A percentile compares a stretch with the other conserved stretches of the same genome.
Evolutionary conservation across 1,140 invertebrate species (phyloP).

Genomic region (Druon quercuslanigerum): DNA sequence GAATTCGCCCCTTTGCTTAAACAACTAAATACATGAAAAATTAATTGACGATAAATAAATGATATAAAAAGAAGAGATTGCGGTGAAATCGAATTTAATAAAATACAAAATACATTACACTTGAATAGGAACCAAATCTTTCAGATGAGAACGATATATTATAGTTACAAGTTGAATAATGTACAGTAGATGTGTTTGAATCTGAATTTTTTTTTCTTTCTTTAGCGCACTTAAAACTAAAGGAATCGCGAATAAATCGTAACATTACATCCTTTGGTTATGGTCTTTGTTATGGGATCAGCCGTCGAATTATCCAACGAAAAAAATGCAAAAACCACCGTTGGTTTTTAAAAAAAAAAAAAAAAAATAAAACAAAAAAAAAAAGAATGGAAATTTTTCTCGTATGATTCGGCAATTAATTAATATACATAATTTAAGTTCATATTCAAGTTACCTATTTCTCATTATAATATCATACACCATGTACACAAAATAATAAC

Average conservation of each 20-base stretch:
- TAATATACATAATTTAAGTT: slow-evolving; percentile 24
- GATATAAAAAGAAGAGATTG: no score
- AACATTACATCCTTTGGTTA: slow-evolving; percentile 23
- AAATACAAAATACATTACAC: slow-evolving; percentile 32
- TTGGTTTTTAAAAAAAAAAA: not conserved
- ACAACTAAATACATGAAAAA: not conserved
- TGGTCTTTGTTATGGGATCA: slow-evolving; percentile 18
- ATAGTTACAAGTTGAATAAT: slow-evolving; percentile 12
- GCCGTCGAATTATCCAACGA: not conserved
- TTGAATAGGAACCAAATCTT: slow-evolving; percentile 28
- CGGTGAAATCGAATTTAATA: slow-evolving; percentile 27
- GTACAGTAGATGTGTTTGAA: not conserved
- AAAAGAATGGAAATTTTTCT: not conserved
- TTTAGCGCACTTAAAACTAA: slow-evolving; percentile 19
- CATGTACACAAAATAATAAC: slow-evolving; percentile 27
- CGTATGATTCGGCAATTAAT: slow-evolving; percentile 6
- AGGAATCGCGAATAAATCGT: slow-evolving; percentile 8
- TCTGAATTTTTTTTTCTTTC: not conserved
- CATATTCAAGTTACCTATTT: slow-evolving; percentile 28
- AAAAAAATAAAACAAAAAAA: no score
- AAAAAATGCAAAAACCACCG: not conserved
- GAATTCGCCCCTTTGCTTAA: no score
- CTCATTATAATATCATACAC: slow-evolving; percentile 15
- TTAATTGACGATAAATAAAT: not conserved
- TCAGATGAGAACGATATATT: slow-evolving; percentile 5